These are phyloP conservation scores for Probosciger aterrimus DNA, from an alignment of 2,113 vertebrate species.

Conservation along the genomic window DNA sequence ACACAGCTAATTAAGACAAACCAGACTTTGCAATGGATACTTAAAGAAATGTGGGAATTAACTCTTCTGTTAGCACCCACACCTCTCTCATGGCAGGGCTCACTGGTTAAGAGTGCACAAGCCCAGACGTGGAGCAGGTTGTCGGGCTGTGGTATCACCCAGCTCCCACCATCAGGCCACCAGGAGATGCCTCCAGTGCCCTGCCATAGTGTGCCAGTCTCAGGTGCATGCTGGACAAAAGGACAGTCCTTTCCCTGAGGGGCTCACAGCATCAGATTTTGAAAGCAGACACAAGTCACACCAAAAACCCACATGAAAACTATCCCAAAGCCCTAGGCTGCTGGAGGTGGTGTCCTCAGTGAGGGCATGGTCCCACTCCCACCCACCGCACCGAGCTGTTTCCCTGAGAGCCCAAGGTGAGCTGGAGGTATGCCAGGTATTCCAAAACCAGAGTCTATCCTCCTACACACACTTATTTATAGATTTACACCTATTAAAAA, in stretches of 20 bases:
- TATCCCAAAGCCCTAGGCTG: background rate
- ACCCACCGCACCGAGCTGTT: background rate
- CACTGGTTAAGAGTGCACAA: background rate
- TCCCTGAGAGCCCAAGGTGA: background rate
- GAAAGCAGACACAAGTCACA: background rate
- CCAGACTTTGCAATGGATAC: background rate
- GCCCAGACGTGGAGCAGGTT: background rate
- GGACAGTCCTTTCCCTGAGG: accelerated
- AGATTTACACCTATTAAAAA: background rate
- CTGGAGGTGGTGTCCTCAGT: background rate
- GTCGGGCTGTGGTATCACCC: accelerated
- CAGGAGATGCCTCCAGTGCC: background rate
- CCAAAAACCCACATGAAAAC: background rate
- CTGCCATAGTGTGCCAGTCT: accelerated
- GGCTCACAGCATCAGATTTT: background rate
- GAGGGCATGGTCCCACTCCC: background rate
- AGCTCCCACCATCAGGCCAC: background rate
- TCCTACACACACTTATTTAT: background rate
- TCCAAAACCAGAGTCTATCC: background rate
- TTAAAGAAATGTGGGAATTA: background rate
- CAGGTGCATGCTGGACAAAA: accelerated
- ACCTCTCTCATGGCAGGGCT: background rate
- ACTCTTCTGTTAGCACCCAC: background rate
- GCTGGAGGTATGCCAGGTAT: background rate
- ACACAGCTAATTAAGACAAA: background rate